Evolutionary conservation across 2,888 invertebrate species (phyloP).

Genomic region (Kryphioiulus occultus): DNA sequence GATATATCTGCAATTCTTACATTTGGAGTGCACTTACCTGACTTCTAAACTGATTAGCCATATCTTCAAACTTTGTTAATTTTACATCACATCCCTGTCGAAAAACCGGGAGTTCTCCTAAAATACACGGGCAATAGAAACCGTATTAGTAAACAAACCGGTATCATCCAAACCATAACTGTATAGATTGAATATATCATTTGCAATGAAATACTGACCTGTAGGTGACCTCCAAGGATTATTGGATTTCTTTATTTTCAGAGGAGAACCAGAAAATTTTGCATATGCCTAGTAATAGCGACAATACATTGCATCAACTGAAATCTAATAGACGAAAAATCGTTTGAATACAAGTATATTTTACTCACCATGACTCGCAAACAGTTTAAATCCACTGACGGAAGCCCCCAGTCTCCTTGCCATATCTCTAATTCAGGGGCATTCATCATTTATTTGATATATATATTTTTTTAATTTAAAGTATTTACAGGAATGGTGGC

Average conservation of each 20-base stretch:
- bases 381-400: slow-evolving; percentile 84
- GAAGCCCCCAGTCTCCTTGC: slow-evolving; percentile 86
- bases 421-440: slow-evolving; percentile 69
- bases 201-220: slow-evolving; percentile 65
- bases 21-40: slow-evolving; percentile 50
- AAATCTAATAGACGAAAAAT: neutral
- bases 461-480: slow-evolving; percentile 6
- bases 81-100: slow-evolving; percentile 67
- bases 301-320: neutral
- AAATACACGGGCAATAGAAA: slow-evolving; percentile 44
- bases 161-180: neutral
- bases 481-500: neutral
- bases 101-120: slow-evolving; percentile 71
- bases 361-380: slow-evolving; percentile 75
- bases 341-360: neutral
- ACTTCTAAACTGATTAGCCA: slow-evolving; percentile 70
- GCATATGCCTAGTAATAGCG: slow-evolving; percentile 68
- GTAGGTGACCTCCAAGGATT: slow-evolving; percentile 79
- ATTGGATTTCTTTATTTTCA: slow-evolving; percentile 72
- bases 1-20: neutral
- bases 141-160: slow-evolving; percentile 44
- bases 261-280: slow-evolving; percentile 80
- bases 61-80: slow-evolving; percentile 72
- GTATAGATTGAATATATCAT: no score
- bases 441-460: slow-evolving; percentile 20